Percentiles rank a stretch among this genome's conserved stretches.
phyloP scores from a whole-genome alignment of 2,888 invertebrate species.

The Pharmacophagus antenor region DNA sequence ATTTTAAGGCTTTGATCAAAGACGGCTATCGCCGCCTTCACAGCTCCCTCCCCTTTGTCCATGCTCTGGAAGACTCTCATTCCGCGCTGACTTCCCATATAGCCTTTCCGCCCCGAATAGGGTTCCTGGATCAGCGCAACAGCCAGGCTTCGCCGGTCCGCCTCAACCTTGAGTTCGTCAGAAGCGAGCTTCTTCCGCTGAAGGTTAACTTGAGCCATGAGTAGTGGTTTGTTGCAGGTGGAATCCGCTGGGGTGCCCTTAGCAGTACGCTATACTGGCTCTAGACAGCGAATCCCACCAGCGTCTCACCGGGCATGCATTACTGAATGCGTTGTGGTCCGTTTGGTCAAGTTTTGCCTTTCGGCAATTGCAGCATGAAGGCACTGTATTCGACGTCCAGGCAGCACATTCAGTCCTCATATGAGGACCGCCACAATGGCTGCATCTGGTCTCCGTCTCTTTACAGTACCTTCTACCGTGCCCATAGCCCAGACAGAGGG shows the following conservation, averaged over 20 bases:
- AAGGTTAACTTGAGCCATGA: neutral
- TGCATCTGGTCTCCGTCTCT: neutral
- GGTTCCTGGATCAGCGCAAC: neutral
- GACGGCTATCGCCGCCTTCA: neutral
- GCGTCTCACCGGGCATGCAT: too few species aligned
- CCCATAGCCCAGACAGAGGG: neutral
- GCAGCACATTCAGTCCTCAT: neutral
- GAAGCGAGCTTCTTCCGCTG: neutral
- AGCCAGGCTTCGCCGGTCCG: neutral
- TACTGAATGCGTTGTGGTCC: neutral
- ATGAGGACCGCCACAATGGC: constrained; percentile 2
- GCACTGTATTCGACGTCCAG: neutral
- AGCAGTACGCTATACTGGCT: neutral
- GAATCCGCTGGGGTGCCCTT: neutral
- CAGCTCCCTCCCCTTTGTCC: neutral
- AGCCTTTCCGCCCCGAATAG: neutral
- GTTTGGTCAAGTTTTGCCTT: neutral
- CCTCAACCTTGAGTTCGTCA: neutral
- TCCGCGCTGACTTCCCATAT: neutral
- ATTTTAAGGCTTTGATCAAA: neutral
- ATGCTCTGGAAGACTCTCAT: neutral
- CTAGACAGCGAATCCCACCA: too few species aligned
- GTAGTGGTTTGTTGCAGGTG: neutral
- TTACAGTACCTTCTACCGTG: neutral
- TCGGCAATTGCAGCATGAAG: neutral